A percentile compares a stretch with the other conserved stretches of the same genome.
Evolutionary conservation across 2,888 invertebrate genomes (phyloP).

Genomic region (Polydrusus cervinus): DNA sequence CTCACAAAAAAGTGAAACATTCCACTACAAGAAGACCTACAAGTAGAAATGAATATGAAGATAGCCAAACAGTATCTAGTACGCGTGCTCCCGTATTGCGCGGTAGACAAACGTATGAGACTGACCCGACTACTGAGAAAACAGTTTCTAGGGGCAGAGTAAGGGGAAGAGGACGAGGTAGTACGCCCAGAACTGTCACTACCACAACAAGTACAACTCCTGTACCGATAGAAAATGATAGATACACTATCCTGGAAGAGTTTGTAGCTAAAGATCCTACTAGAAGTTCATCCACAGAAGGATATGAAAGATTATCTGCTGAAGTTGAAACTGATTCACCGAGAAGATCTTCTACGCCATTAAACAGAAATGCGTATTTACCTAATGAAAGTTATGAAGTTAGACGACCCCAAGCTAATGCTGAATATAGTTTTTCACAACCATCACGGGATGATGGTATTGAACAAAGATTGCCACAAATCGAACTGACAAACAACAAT

Average conservation of each 20-base stretch:
- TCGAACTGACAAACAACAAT: background rate
- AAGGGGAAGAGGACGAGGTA: slow-evolving; percentile 56
- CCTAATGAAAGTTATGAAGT: slow-evolving; percentile 30
- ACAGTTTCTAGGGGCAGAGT: slow-evolving; percentile 52
- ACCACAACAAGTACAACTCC: slow-evolving; percentile 53
- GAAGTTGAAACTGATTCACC: slow-evolving; percentile 43
- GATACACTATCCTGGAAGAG: slow-evolving; percentile 66
- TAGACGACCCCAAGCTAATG: slow-evolving; percentile 13
- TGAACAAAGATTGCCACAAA: background rate
- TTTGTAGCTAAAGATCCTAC: slow-evolving; percentile 58
- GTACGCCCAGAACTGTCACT: slow-evolving; percentile 50
- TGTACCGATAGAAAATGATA: slow-evolving; percentile 54
- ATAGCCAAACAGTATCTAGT: slow-evolving; percentile 39
- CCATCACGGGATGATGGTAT: background rate
- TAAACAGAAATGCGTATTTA: slow-evolving; percentile 37
- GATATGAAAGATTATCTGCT: slow-evolving; percentile 29
- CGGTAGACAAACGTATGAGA: slow-evolving; percentile 45
- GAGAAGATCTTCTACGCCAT: slow-evolving; percentile 53
- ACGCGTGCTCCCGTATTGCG: slow-evolving; percentile 57
- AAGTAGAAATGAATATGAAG: slow-evolving; percentile 18
- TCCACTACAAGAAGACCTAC: slow-evolving; percentile 40
- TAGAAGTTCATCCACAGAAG: slow-evolving; percentile 33
- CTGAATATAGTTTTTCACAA: background rate
- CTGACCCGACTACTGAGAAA: slow-evolving; percentile 51
- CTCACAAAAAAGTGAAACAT: slow-evolving; percentile 47